Conservation (phyloP, 2,888 invertebrate genomes). For the Ceratothoa steindachneri region DNA sequence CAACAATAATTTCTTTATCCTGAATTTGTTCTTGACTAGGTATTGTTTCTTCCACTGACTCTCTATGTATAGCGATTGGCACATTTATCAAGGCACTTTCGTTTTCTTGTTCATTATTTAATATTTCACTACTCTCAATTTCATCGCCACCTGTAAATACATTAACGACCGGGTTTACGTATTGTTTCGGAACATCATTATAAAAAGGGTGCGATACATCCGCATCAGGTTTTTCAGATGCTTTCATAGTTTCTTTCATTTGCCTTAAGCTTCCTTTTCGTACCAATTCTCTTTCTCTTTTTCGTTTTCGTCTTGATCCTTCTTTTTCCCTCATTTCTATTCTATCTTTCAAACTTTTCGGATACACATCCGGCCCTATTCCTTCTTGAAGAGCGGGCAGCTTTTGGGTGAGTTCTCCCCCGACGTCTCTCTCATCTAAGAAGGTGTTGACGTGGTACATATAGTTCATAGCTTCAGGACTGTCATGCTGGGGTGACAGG, state of each 20-base stretch:
- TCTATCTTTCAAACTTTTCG: background rate
- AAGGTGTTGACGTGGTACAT: background rate
- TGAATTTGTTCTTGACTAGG: background rate
- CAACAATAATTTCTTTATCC: background rate
- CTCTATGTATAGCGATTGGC: background rate
- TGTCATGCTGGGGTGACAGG: too few relatives aligned
- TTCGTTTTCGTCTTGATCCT: conserved; percentile 5
- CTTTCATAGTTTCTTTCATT: background rate
- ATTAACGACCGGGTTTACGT: background rate
- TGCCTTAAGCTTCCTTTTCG: background rate
- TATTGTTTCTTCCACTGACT: background rate
- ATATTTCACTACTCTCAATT: background rate
- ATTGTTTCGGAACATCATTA: background rate
- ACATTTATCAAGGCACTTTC: conserved; percentile 9
- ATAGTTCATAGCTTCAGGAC: background rate
- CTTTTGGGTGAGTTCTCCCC: background rate
- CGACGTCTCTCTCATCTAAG: background rate
- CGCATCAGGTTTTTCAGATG: background rate
- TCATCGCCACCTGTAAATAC: background rate
- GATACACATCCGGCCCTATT: conserved; percentile 2
- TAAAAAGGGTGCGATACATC: background rate
- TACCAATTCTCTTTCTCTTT: conserved; percentile 3
- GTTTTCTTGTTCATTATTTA: background rate
- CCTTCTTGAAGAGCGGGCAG: background rate
- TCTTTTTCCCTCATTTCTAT: conserved; percentile 3